Conservation (phyloP, 2,888 invertebrate species). For the Rhogogaster chlorosoma region DNA sequence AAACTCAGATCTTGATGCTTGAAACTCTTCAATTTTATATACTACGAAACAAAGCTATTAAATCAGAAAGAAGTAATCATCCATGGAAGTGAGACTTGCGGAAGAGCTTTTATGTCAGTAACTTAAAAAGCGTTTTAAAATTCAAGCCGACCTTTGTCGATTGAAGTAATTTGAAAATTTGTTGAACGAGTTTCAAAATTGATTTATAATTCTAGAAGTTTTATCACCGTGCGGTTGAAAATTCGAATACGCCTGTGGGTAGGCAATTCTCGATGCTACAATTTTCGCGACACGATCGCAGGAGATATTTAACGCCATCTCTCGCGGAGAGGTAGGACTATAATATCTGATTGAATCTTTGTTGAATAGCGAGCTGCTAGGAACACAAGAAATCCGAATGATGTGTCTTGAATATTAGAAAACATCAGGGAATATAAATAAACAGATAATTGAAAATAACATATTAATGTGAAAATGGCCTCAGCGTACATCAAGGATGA, state of each 20-base stretch:
- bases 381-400: neutral
- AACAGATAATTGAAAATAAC: slow-evolving; percentile 56
- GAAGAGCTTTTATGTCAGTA: neutral
- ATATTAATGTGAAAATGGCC: slow-evolving; percentile 67
- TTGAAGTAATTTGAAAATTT: neutral
- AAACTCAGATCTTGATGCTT: neutral
- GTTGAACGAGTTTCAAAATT: neutral
- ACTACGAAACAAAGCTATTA: neutral
- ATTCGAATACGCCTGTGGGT: neutral
- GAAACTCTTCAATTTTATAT: no score
- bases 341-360: neutral
- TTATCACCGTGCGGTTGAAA: neutral
- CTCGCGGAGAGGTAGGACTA: neutral
- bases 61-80: neutral
- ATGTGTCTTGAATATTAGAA: neutral
- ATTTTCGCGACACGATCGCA: neutral
- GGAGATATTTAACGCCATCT: neutral
- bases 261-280: neutral
- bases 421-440: slow-evolving; percentile 61
- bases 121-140: neutral
- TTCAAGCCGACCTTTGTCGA: neutral
- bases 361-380: neutral
- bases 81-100: neutral
- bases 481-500: slow-evolving; percentile 75
- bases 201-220: neutral